Conservation (phyloP, 2,888 invertebrate species). For the Torymus auratus region DNA sequence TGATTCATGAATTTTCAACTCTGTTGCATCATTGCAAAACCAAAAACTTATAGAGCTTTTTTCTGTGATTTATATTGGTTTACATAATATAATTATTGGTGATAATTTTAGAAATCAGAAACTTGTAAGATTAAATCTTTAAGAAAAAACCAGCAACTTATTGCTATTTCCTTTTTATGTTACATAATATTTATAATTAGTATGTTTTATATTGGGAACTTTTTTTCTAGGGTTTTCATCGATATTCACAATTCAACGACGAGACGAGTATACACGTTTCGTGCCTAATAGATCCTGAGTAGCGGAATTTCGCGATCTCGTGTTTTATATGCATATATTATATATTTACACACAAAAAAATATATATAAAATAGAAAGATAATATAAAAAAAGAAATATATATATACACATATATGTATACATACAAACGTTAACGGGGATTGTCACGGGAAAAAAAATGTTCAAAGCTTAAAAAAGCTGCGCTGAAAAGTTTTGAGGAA, state of each 20-base stretch:
- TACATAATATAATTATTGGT: no score
- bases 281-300: conserved; percentile 53
- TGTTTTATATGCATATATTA: conserved; percentile 57
- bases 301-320: conserved; percentile 44
- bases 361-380: conserved; percentile 44
- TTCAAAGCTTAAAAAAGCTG: conserved; percentile 35
- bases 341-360: conserved; percentile 49
- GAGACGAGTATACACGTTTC: conserved; percentile 44
- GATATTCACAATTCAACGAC: conserved; percentile 53
- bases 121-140: no score
- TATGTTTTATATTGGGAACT: no score
- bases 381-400: conserved; percentile 52
- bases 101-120: no score
- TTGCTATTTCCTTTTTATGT: no score
- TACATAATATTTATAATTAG: no score
- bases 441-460: conserved; percentile 33
- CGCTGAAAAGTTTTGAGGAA: conserved; percentile 34
- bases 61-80: no score
- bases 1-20: no score
- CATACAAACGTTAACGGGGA: conserved; percentile 50
- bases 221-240: conserved; percentile 51
- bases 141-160: no score
- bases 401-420: conserved; percentile 46
- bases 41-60: no score
- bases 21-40: no score